Evolutionary conservation across 2,113 vertebrate species (phyloP).

Genomic region (Ictidomys tridecemlineatus): DNA sequence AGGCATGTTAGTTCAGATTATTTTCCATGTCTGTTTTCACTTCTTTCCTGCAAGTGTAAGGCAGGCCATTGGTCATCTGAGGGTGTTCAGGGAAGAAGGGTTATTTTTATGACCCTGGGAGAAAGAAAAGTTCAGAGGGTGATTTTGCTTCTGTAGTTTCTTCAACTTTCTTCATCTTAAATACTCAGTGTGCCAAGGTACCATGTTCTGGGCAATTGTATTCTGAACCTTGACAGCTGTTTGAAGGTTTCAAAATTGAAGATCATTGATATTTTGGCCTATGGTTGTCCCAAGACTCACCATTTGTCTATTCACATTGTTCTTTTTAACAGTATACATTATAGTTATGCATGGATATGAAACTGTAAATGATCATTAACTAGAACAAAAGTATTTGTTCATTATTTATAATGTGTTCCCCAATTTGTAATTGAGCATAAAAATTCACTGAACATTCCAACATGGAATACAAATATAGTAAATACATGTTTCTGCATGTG

Average conservation of each 20-base stretch:
- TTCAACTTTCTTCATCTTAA: background rate
- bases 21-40: background rate
- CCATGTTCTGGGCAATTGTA: background rate
- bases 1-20: background rate
- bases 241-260: background rate
- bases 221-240: background rate
- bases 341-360: background rate
- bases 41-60: background rate
- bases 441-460: background rate
- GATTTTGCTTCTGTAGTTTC: background rate
- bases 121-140: background rate
- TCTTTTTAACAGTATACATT: background rate
- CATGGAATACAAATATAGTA: background rate
- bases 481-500: background rate
- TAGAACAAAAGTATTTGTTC: background rate
- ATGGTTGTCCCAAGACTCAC: background rate
- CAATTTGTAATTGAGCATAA: background rate
- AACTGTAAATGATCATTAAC: background rate
- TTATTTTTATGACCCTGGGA: background rate
- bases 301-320: background rate
- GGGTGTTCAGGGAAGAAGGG: background rate
- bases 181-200: background rate
- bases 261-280: background rate
- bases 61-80: background rate
- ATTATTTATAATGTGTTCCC: background rate